Base-by-base conservation (phyloP, 2,113 vertebrate genomes). In the Dipodomys ordii region DNA sequence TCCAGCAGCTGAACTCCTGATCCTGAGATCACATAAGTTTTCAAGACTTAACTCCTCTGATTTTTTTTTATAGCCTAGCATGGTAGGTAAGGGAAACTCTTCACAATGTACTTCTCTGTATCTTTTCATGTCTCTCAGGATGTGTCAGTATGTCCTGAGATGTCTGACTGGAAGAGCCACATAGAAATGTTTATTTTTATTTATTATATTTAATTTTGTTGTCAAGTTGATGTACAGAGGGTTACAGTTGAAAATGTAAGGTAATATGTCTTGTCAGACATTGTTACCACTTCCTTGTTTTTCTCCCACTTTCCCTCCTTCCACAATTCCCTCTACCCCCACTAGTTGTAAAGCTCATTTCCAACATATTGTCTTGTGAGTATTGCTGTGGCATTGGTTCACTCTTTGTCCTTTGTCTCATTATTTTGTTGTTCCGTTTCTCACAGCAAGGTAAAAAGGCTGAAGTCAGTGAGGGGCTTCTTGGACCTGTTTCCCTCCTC, bases 121-220 rank as follows among this genome's bases (percentile, higher is more conserved):
- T 98, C 98, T 79, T 98, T 98, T 84, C 78, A 94, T 98, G 97
- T 94, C 99, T 99, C 82, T 99, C 99, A 94, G 99, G 99, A 94
- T 99, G 98, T 95, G 98, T 97, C 94, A 99, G 97, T 1, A 99
- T 99, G 96, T 99, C 99, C 92, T 97, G 98, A 91, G 99, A 99
- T 96, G 98, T 99, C 53, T 97, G 98, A 96, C 98, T 98, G 65
- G 86, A 60, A 97, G 97, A 25, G 85, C 95, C 30, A 96, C 97
- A 84, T 86, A 96, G 76, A 97, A 96, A 91, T 99, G 98, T 98
- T 39, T 39, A 39, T 39, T 39, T 39, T 39, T 39, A 4, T 39
- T 39, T 39, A 39, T 39, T 39, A 39, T 39, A 39, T 39, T 39
- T 5, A 39, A 6, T 39, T 39, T 39, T 39, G 39, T 39, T 39